Evolutionary conservation across 2,797 vertebrate species (phyloP), one percentile per base, ranked within the genome.

Genomic region (Gymnocypris eckloni): DNA sequence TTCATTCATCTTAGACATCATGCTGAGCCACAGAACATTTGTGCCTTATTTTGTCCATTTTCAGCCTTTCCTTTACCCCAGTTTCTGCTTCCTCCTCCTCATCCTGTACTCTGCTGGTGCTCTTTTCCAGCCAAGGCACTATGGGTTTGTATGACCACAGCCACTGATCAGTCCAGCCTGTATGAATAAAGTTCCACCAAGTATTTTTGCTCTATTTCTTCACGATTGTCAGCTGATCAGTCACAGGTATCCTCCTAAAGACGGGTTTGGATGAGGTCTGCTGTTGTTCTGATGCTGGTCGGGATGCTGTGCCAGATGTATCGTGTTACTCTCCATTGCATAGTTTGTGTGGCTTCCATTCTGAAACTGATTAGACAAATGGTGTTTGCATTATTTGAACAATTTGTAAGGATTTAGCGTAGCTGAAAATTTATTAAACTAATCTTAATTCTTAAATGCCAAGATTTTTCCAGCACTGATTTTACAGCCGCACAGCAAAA

Each of bases 301-400:
- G 22, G 20, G 25, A 45, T 94, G 87, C 67, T 93, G 94, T 88
- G 92, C 91, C 83, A 93, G 61, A 82, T 93, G 93, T 81, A 89
- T 64, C 75, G 89, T 92, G 87, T 45, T 93, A 77, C 92, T 66
- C 71, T 90, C 89, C 76, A 94, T 88, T 89, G 93, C 88, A 93
- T 87, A 86, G 86, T 92, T 92, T 88, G 92, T 93, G 84, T 13
- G 90, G 81, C 92, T 93, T 88, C 90, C 87, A 25, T 92, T 95
- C 91, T 95, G 95, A 92, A 96, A 96, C 93, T 94, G 90, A 45
- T 75, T 41, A 83, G 70, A 82, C 39, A 70, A 33, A 54, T 66
- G 13, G 20, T 33, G n/a, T 28, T 48, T 67, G 48, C 71, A 69
- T 54, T 11, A 67, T 6, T 6, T 20, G 8, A 69, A 20, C 3